phyloP scores from a whole-genome alignment of 2,797 vertebrate species.

The Acestrorhynchus altus region DNA sequence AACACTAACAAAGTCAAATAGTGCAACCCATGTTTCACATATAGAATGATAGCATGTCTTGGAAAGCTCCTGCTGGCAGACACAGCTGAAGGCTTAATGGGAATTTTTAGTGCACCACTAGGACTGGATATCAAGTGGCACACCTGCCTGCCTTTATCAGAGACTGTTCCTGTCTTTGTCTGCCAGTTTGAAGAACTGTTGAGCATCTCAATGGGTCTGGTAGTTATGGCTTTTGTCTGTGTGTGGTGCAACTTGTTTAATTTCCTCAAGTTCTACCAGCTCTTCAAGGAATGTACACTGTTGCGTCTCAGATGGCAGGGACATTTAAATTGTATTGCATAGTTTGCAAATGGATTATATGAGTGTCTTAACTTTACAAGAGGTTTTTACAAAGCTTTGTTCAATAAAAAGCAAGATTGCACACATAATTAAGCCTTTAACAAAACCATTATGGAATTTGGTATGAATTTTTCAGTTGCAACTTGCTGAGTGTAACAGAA shows the following conservation, averaged over 20 bases:
- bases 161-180: slow-evolving; percentile 46
- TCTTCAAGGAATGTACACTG: slow-evolving; percentile 45
- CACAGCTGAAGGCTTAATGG: slow-evolving; percentile 54
- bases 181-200: slow-evolving; percentile 47
- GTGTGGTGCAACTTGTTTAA: slow-evolving; percentile 50
- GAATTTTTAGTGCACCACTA: slow-evolving; percentile 49
- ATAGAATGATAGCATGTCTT: not conserved
- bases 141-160: slow-evolving; percentile 69
- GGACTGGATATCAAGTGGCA: slow-evolving; percentile 42
- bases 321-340: slow-evolving; percentile 70
- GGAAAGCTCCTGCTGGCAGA: not conserved
- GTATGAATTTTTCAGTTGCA: too few species aligned
- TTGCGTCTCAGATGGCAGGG: slow-evolving; percentile 56
- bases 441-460: too few species aligned
- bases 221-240: slow-evolving; percentile 51
- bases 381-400: too few species aligned
- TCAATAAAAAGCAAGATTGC: not conserved
- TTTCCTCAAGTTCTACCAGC: slow-evolving; percentile 13
- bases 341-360: slow-evolving; percentile 39
- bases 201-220: slow-evolving; percentile 8
- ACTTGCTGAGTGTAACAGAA: too few species aligned
- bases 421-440: too few species aligned
- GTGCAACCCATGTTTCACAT: not conserved
- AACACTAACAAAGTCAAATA: not conserved
- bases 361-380: too few species aligned